Evolutionary conservation across 1,140 invertebrate genomes (phyloP), one percentile per base, ranked within the genome.

Genomic region (Periplaneta americana): DNA sequence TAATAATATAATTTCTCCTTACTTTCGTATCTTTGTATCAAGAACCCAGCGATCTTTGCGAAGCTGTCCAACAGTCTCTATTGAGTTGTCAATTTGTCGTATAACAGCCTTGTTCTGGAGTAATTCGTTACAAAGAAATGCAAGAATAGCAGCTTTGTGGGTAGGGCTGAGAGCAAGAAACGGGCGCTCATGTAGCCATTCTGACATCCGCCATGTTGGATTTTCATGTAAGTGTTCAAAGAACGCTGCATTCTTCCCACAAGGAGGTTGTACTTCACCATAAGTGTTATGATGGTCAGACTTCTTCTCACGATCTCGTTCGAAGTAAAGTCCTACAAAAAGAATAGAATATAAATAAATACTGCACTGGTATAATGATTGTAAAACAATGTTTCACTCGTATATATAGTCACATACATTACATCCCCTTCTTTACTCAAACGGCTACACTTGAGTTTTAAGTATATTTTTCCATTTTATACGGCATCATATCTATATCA

Each of bases 81-180:
- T 88, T 48, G 94, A 93, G 33, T 90, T 91, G 83, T 96, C 95
- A 76, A 96, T 93, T 88, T 96, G 95, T 18, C 93, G 90, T 83
- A 96, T 91, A 83, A 98, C 94, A 66, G 95, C 92, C 89, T 97
- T 97, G 87, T 97, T 98, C 88, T 97, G 96, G 75, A 98, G 89
- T 84, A 99, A 90, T 89, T 99, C 97, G 89, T 99, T 97, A 88
- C 97, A 98, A 3, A 99, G 90, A 88, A 96, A 97, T 5, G 95
- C 95, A 36, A 98, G 88, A 86, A 98, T 96, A 82, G 94, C 93
- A 0, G 96, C 93, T 87, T 98, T 98, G 80, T 94, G 92, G 2
- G 95, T 95, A 10, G 96, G 92, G 88, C 94, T 96, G 8, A 98
- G 88, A 0, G 97, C 93, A 79, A 97, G 91, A 88, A 97, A 98